phyloP scores from a whole-genome alignment of 1,140 invertebrate genomes.

The Chrysoperla carnea region DNA sequence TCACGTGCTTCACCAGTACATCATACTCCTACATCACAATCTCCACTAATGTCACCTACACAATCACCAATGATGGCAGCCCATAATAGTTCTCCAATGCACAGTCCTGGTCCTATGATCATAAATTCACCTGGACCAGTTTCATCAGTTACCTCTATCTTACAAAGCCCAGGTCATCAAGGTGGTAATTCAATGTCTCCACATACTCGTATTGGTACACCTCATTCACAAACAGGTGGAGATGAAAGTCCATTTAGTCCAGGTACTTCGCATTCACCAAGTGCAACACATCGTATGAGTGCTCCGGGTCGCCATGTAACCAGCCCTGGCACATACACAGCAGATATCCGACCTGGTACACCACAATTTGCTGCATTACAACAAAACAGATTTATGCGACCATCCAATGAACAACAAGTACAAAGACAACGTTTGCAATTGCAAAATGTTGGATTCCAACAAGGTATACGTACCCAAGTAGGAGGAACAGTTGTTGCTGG shows the following conservation, averaged over 20 bases:
- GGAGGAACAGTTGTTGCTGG: conserved; percentile 2
- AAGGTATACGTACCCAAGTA: conserved; percentile 9
- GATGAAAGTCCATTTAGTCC: conserved; percentile 23
- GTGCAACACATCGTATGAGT: conserved; percentile 28
- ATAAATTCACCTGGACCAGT: conserved; percentile 37
- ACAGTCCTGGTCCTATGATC: conserved; percentile 35
- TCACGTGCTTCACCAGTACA: conserved; percentile 21
- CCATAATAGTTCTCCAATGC: conserved; percentile 36
- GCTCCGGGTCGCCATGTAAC: conserved; percentile 24
- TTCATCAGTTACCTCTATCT: conserved; percentile 25
- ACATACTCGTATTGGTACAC: conserved; percentile 36
- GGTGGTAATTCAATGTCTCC: conserved; percentile 30
- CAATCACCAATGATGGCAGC: conserved; percentile 23
- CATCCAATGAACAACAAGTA: conserved; percentile 7
- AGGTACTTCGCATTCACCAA: conserved; percentile 21
- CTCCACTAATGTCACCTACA: conserved; percentile 39
- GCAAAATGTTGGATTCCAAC: conserved; percentile 8
- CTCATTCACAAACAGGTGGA: conserved; percentile 36
- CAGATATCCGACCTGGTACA: conserved; percentile 22
- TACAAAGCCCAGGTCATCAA: conserved; percentile 30
- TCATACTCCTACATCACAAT: conserved; percentile 29
- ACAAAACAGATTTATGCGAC: conserved; percentile 18
- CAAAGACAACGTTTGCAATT: conserved; percentile 9
- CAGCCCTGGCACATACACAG: conserved; percentile 28
- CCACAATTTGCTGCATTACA: conserved; percentile 17